A percentile compares a stretch with the other conserved stretches of the same genome.
Conservation (phyloP, 1,140 invertebrate genomes). For the Cherax destructor region DNA sequence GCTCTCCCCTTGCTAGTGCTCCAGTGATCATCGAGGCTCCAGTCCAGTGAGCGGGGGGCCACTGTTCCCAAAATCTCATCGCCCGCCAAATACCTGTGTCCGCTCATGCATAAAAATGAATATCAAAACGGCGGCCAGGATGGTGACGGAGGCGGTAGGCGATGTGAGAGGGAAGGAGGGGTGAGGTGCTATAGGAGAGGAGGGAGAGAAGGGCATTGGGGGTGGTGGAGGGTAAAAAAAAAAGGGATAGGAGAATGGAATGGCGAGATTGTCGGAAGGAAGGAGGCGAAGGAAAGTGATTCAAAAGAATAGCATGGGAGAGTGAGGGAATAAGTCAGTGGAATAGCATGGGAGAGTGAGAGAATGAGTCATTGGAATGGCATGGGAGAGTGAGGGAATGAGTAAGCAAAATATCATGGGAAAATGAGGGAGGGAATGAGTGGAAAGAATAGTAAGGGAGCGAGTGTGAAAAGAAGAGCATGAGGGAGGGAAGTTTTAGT, state of each 20-base stretch:
- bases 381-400: background rate
- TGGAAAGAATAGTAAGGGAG: background rate
- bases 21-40: background rate
- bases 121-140: conserved; percentile 25
- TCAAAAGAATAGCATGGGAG: background rate
- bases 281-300: background rate
- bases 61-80: conserved; percentile 34
- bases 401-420: background rate
- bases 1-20: background rate
- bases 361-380: background rate
- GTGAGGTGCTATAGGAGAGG: background rate
- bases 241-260: background rate
- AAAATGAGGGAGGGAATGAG: background rate
- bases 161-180: background rate
- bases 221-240: background rate
- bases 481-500: background rate
- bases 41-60: background rate
- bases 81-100: conserved; percentile 27
- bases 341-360: background rate
- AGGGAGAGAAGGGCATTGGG: background rate
- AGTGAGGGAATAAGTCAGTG: background rate
- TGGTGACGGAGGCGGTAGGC: conserved; percentile 5
- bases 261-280: background rate
- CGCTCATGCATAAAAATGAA: conserved; percentile 32
- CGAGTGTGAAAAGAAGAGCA: background rate